These are phyloP conservation scores for Boloria euphrosyne DNA, from an alignment of 2,888 invertebrate species.

Conservation along the genomic window DNA sequence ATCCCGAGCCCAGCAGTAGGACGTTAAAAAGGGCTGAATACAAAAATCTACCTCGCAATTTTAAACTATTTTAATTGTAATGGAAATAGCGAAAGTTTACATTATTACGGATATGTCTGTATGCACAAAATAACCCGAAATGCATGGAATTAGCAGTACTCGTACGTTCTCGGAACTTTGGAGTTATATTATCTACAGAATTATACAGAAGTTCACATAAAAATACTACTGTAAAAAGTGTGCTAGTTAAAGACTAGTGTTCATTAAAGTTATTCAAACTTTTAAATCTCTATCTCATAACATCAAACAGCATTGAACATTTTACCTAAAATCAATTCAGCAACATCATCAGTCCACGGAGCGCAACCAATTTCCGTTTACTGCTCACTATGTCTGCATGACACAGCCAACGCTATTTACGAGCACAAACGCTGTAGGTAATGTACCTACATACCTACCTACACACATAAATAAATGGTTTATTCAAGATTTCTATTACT, in stretches of 20 bases:
- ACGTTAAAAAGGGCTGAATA: too few species aligned
- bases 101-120: not conserved
- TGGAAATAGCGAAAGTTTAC: not conserved
- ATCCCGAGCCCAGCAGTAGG: too few species aligned
- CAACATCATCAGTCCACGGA: conserved; percentile 12
- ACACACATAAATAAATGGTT: not conserved
- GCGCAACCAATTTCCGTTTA: conserved; percentile 16
- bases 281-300: too few species aligned
- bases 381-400: conserved; percentile 15
- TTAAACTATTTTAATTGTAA: too few species aligned
- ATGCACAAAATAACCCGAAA: conserved; percentile 2
- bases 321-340: conserved; percentile 10
- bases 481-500: too few species aligned
- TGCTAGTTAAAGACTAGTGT: too few species aligned
- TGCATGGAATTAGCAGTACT: conserved; percentile 4
- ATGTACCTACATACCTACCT: not conserved
- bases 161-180: not conserved
- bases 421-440: not conserved
- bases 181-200: not conserved
- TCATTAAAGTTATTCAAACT: too few species aligned
- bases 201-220: not conserved
- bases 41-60: too few species aligned
- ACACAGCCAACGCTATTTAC: conserved; percentile 4
- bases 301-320: not conserved
- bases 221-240: too few species aligned